Percentiles rank a stretch among this genome's conserved stretches.
Evolutionary conservation across 64 coral and sea anemone species (phyloP).

Genomic region (Exaiptasia diaphana): DNA sequence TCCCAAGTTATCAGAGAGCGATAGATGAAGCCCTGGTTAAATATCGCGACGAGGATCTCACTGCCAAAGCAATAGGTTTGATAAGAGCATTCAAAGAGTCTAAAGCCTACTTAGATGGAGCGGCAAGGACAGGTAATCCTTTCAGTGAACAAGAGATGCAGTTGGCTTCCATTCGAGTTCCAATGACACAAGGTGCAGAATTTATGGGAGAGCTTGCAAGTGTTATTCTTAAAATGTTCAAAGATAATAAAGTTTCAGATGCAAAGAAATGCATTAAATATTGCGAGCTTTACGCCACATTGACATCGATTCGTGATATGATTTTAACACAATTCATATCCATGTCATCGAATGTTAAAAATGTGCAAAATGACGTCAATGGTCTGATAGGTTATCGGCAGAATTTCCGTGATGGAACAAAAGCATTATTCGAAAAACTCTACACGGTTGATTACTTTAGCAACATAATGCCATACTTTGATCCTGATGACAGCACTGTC

Average conservation of each 20-base stretch:
- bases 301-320: neutral
- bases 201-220: neutral
- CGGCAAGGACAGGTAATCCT: neutral
- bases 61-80: neutral
- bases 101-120: neutral
- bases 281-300: too few relatives aligned
- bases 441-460: too few relatives aligned
- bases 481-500: too few relatives aligned
- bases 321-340: too few relatives aligned
- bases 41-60: neutral
- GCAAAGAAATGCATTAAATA: neutral
- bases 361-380: too few relatives aligned
- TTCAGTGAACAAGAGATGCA: neutral
- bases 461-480: too few relatives aligned
- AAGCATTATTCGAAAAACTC: too few relatives aligned
- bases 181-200: neutral
- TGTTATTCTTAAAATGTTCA: neutral
- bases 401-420: too few relatives aligned
- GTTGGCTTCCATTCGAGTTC: neutral
- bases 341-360: too few relatives aligned
- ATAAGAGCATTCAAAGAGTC: neutral
- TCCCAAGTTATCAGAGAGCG: neutral
- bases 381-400: too few relatives aligned
- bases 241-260: neutral
- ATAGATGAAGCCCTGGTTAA: neutral